These are phyloP conservation scores for Lissocephala sabroskyi DNA, from an alignment of 2,888 invertebrate genomes.

Conservation along the genomic window DNA sequence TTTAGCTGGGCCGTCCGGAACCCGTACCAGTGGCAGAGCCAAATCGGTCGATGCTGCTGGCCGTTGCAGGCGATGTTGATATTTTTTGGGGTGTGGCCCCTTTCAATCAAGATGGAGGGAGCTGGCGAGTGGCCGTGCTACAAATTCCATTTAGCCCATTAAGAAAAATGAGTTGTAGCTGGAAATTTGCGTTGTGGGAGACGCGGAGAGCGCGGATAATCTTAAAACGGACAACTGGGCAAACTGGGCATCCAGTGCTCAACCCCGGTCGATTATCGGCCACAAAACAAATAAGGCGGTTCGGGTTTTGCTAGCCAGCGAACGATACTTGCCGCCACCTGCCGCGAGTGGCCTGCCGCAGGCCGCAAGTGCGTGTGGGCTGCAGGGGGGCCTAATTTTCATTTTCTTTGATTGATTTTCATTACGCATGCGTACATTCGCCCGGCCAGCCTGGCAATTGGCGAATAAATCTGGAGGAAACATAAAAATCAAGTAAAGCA, in stretches of 20 bases:
- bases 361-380: no score
- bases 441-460: no score
- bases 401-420: not conserved
- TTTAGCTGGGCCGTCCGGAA: slow-evolving; percentile 16
- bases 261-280: not conserved
- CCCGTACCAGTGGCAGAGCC: slow-evolving; percentile 29
- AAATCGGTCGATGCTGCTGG: slow-evolving; percentile 25
- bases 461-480: not conserved
- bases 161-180: slow-evolving; percentile 14
- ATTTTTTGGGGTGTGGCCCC: slow-evolving; percentile 40
- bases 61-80: slow-evolving; percentile 10
- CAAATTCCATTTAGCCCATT: slow-evolving; percentile 19
- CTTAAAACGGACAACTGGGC: no score
- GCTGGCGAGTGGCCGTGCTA: not conserved
- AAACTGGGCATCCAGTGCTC: not conserved
- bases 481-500: not conserved
- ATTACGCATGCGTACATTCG: no score
- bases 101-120: not conserved
- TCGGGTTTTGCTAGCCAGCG: no score
- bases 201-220: no score
- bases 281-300: slow-evolving; percentile 8
- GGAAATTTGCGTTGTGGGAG: slow-evolving; percentile 11
- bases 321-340: no score
- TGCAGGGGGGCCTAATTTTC: not conserved
- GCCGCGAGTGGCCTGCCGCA: no score